Evolutionary conservation across 2,797 vertebrate genomes (phyloP), one percentile per base, ranked within the genome.

Genomic region (Ibycter americanus): DNA sequence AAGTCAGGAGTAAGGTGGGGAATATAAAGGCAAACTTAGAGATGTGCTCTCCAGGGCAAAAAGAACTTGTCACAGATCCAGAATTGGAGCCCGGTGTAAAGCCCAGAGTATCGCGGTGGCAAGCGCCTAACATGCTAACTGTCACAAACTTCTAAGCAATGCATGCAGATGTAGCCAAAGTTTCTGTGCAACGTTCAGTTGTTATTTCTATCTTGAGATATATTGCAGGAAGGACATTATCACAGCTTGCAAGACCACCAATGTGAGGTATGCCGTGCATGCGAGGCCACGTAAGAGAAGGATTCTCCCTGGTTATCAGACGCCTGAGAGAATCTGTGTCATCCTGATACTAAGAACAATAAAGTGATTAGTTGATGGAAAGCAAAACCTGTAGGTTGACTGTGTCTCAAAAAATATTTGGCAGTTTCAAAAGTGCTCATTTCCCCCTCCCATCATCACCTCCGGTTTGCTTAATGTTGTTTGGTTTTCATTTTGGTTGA

Each of bases 221-320:
- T 10, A 25, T 13, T 55, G 49, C 82, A 74, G 76, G 55, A 67
- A 66, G 82, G 65, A 32, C 36, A 5, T 67, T 40, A 74, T 21
- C 52, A 62, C 65, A 78, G 84, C 65, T 74, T 58, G 46, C 54
- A 51, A 47, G 56, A 77, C 40, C 76, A 54, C 61, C 18, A 22
- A 0, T 12, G 54, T 27, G 70, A 95, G 61, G 20, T 56, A 9
- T 25, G 88, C 42, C 29, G 56, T 16, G 72, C 42, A 8, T 29
- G 49, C 0, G 2, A 76, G 62, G 61, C 15, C 74, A 29, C 0
- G 0, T n/a, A n/a, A 79, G 49, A 72, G 42, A 72, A 56, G 71
- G 44, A 67, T 26, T 70, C 32, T 90, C 46, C 25, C 70, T 89
- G 14, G 0, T 82, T 82, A 55, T 61, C 58, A 76, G 73, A 49